Evolutionary conservation across 35 echinoderm and acorn worm species (phyloP).

Genomic region (Anneissia japonica): DNA sequence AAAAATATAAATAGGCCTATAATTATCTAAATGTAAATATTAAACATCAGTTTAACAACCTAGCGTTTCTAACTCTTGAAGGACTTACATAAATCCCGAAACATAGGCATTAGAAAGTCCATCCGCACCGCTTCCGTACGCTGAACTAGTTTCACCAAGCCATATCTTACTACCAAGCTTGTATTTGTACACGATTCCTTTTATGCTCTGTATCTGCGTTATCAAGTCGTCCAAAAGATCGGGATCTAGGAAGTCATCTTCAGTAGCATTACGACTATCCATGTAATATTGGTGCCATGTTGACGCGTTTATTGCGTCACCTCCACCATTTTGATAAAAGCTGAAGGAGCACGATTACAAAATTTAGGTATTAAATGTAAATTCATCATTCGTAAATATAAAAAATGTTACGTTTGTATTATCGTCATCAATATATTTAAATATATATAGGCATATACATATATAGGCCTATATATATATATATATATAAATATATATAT

Average conservation of each 20-base stretch:
- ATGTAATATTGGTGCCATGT: slow-evolving; percentile 45
- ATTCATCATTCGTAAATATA: no score
- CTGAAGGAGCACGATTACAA: no score
- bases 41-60: no score
- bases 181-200: slow-evolving; percentile 4
- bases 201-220: neutral
- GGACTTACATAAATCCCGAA: slow-evolving; percentile 41
- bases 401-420: no score
- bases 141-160: slow-evolving; percentile 32
- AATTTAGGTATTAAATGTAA: no score
- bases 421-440: no score
- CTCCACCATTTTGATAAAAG: neutral
- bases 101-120: slow-evolving; percentile 31
- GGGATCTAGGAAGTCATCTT: slow-evolving; percentile 24
- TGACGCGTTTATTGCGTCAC: slow-evolving; percentile 25
- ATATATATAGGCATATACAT: no score
- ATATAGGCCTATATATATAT: no score
- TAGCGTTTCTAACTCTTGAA: no score
- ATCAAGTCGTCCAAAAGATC: slow-evolving; percentile 15
- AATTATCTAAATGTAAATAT: no score
- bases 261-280: slow-evolving; percentile 23
- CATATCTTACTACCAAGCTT: neutral
- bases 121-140: slow-evolving; percentile 22
- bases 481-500: no score
- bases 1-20: no score